Conservation (phyloP, 2,113 vertebrate species). For the Fulica atra region DNA sequence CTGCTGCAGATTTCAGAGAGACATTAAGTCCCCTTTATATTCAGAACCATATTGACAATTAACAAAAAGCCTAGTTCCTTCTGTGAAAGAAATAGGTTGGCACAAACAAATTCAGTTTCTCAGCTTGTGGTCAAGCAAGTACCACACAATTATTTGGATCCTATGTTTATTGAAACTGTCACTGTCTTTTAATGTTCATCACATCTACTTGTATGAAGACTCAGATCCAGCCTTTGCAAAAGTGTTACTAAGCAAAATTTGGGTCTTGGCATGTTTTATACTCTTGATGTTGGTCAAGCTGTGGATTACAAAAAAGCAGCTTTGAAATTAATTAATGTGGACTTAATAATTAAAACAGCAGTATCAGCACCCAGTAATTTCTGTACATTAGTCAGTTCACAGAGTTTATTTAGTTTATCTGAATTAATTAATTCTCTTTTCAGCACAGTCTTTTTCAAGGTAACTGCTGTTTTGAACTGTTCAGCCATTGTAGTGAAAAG, state of each 20-base stretch:
- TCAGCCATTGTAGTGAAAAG: slow-evolving; percentile 5
- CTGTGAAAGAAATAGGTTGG: background rate
- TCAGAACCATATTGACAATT: background rate
- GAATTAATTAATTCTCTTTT: slow-evolving; percentile 60
- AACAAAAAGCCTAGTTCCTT: background rate
- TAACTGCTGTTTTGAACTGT: slow-evolving; percentile 28
- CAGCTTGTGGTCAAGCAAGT: background rate
- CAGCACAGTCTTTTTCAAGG: slow-evolving; percentile 44
- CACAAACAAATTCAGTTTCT: background rate
- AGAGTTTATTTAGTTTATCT: slow-evolving; percentile 64
- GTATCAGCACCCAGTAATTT: slow-evolving; percentile 57
- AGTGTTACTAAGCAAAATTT: slow-evolving; percentile 21
- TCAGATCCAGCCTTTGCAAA: background rate
- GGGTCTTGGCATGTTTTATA: background rate
- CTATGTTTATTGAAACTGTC: background rate
- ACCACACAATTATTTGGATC: background rate
- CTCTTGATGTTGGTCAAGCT: slow-evolving; percentile 10
- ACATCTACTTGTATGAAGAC: background rate
- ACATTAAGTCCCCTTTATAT: background rate
- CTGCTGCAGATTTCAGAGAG: background rate
- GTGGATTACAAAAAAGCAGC: background rate
- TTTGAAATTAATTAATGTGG: slow-evolving; percentile 62
- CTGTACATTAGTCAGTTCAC: slow-evolving; percentile 54
- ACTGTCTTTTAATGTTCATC: background rate
- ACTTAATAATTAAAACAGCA: slow-evolving; percentile 65